Conservation (phyloP, 2,797 vertebrate species). For the Myripristis jacobus region DNA sequence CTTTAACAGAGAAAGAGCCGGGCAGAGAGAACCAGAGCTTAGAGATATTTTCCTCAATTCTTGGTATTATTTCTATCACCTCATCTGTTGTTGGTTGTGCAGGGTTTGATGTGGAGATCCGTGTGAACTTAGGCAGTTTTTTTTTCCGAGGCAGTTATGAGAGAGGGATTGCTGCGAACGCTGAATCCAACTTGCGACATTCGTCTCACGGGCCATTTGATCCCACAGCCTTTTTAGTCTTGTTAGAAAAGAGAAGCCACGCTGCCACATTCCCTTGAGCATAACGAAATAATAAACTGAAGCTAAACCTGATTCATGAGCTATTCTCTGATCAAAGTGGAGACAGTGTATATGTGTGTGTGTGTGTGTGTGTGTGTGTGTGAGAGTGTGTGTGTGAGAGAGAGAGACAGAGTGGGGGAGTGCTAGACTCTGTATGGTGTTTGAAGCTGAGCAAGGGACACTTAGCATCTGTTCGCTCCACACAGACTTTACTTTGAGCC, state of each 20-base stretch:
- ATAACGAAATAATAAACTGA: constrained; percentile 72
- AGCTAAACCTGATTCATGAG: constrained; percentile 73
- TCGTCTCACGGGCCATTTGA: constrained; percentile 56
- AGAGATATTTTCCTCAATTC: constrained; percentile 44
- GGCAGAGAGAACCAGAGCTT: constrained; percentile 60
- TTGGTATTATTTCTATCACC: constrained; percentile 60
- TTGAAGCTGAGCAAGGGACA: constrained; percentile 70
- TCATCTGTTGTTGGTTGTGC: constrained; percentile 42
- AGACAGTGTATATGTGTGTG: constrained; percentile 32
- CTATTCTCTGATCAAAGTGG: constrained; percentile 69
- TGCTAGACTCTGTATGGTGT: constrained; percentile 38
- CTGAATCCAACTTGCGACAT: constrained; percentile 55
- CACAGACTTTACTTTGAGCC: constrained; percentile 79
- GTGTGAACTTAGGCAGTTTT: constrained; percentile 20
- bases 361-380: constrained; percentile 8
- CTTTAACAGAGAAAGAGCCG: constrained; percentile 36
- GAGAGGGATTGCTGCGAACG: constrained; percentile 26
- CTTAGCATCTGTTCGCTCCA: constrained; percentile 77
- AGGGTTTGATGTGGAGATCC: constrained; percentile 37
- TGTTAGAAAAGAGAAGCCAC: constrained; percentile 61
- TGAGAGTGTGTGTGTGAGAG: not conserved
- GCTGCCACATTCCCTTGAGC: constrained; percentile 2
- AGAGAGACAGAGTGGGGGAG: constrained; percentile 20
- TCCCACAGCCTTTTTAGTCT: constrained; percentile 53
- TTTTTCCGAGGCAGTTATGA: constrained; percentile 30